These are phyloP conservation scores for Pteropus rufus DNA, from an alignment of 2,797 vertebrate genomes.

Conservation along the genomic window DNA sequence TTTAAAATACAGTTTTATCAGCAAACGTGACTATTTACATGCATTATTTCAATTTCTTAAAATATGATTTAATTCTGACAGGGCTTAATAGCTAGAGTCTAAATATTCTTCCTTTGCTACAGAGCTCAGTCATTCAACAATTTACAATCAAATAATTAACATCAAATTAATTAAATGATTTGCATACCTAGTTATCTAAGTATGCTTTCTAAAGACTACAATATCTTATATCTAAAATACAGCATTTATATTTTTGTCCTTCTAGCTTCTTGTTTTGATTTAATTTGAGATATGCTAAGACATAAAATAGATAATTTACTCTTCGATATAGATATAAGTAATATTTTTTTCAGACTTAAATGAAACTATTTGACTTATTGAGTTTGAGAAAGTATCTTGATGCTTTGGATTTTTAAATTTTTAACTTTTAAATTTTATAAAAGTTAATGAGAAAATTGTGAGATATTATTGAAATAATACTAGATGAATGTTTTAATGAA, in stretches of 20 bases:
- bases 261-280: neutral
- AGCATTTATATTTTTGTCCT: neutral
- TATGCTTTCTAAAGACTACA: neutral
- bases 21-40: neutral
- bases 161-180: conserved; percentile 65
- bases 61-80: neutral
- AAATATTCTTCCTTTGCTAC: neutral
- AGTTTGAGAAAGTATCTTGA: neutral
- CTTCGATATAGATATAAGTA: neutral
- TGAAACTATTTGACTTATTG: neutral
- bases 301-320: neutral
- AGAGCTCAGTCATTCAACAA: neutral
- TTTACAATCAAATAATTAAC: conserved; percentile 61
- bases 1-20: neutral
- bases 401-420: neutral
- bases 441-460: neutral
- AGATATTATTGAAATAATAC: neutral
- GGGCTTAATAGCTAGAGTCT: neutral
- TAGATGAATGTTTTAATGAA: conserved; percentile 11
- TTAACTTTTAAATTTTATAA: neutral
- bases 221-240: neutral
- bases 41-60: neutral
- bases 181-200: neutral
- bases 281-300: neutral
- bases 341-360: neutral